Evolutionary conservation across 2,113 vertebrate species (phyloP).

Genomic region (Alouatta palliata): DNA sequence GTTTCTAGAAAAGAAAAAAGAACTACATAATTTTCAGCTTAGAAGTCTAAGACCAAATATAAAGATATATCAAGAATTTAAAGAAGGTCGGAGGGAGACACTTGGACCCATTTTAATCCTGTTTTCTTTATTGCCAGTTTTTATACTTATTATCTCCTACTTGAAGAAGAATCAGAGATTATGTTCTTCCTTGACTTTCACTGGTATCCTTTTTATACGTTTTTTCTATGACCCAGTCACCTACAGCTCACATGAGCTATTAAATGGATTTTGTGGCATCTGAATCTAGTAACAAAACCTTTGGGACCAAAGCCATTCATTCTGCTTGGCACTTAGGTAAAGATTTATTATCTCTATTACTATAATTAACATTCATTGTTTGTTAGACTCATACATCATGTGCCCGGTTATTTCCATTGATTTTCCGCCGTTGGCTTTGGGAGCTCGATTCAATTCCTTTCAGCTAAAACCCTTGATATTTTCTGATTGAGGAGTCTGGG

Average conservation of each 20-base stretch:
- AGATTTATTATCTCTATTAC: constrained; percentile 12
- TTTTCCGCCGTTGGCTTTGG: not conserved
- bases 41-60: constrained; percentile 29
- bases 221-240: not conserved
- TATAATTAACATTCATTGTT: not conserved
- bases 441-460: not conserved
- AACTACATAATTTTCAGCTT: constrained; percentile 41
- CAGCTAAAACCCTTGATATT: not conserved
- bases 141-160: not conserved
- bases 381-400: not conserved
- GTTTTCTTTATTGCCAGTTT: constrained; percentile 48
- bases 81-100: not conserved
- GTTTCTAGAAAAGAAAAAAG: constrained; percentile 40
- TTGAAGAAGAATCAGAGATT: not conserved
- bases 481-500: not conserved
- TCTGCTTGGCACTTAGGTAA: constrained; percentile 34
- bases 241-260: not conserved
- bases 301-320: constrained; percentile 17
- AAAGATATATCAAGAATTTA: constrained; percentile 20
- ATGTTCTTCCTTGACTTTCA: not conserved
- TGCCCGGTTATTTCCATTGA: not conserved
- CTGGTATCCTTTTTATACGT: not conserved
- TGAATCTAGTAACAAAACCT: not conserved
- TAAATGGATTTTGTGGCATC: not conserved
- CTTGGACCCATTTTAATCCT: constrained; percentile 49